Base-by-base conservation (phyloP, 2,797 vertebrate genomes). In the Myoxocephalus aenaeus region DNA sequence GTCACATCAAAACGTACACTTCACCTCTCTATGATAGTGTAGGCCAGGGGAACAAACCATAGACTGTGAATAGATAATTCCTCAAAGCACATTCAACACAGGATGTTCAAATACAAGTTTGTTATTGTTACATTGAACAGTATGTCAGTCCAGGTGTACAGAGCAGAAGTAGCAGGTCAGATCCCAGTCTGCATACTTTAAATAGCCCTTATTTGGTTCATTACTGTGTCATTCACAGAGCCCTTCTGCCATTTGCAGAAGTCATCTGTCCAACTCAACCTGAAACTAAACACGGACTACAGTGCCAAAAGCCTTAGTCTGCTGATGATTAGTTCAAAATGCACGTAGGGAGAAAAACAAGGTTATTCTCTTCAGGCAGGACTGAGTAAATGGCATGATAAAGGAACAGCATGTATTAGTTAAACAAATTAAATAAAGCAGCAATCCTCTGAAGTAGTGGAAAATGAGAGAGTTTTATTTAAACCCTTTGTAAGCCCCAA, bases 211-310 rank as follows among this genome's bases (percentile, higher is more conserved):
- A 32, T 75, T 53, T 68, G 51, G 44, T 54, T 86, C 64, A 38
- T 82, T 66, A 80, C 22, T 75, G 70, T 48, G 67, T 86, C 42
- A 70, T 80, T 51, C 27, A 64, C 40, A 54, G 53, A 76, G 70
- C 63, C 61, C n/a, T 40, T 32, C 29, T 18, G 67, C 64, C 83
- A 89, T 79, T 83, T 91, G 87, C 54, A 83, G 44, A 81, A 90
- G 36, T 82, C 77, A 83, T 88, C 64, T 80, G 73, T 80, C 63
- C 53, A 46, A 54, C 64, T 82, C 65, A 51, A 64, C 66, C 67
- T 78, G 81, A 79, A 87, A 71, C 70, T 71, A 80, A 80, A 86
- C 82, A 84, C 84, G 70, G 27, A 66, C 58, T 34, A 18, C 18
- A 18, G 53, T 40, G 51, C 81, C 75, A 72, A 66, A 44, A n/a